Conservation (phyloP, 2,113 vertebrate species). For the Phylloscopus whistleri region DNA sequence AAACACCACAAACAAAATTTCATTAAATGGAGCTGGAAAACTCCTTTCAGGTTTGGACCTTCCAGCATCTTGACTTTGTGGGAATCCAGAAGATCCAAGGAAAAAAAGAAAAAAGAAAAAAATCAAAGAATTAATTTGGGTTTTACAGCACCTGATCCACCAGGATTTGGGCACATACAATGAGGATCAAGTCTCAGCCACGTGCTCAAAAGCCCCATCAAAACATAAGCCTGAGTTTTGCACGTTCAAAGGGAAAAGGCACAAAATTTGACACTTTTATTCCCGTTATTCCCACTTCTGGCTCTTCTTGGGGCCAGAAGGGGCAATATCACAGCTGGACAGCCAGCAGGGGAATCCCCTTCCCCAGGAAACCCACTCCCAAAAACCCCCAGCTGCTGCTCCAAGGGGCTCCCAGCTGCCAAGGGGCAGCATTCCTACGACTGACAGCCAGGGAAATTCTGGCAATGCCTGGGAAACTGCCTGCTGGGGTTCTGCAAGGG, state of each 20-base stretch:
- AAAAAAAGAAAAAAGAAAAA: no score
- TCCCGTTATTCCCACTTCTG: neutral
- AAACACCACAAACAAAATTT: neutral
- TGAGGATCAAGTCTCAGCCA: neutral
- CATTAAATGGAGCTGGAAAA: neutral
- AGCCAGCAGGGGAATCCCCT: neutral
- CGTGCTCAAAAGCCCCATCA: neutral
- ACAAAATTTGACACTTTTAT: neutral
- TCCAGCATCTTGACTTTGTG: neutral
- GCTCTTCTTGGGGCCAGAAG: neutral
- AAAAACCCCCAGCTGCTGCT: neutral
- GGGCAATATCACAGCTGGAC: neutral
- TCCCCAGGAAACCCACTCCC: neutral
- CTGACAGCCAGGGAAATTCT: neutral
- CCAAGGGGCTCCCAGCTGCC: neutral
- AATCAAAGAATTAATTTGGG: neutral
- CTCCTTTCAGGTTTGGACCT: neutral
- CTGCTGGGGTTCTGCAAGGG: neutral
- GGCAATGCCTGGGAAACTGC: neutral
- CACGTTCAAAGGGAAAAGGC: rapidly evolving
- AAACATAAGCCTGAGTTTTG: neutral
- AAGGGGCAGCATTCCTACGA: neutral
- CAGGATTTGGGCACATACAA: neutral
- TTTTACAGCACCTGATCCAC: neutral
- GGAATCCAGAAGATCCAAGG: neutral